Conservation (phyloP, 2,113 vertebrate species). For the Anguilla rostrata region DNA sequence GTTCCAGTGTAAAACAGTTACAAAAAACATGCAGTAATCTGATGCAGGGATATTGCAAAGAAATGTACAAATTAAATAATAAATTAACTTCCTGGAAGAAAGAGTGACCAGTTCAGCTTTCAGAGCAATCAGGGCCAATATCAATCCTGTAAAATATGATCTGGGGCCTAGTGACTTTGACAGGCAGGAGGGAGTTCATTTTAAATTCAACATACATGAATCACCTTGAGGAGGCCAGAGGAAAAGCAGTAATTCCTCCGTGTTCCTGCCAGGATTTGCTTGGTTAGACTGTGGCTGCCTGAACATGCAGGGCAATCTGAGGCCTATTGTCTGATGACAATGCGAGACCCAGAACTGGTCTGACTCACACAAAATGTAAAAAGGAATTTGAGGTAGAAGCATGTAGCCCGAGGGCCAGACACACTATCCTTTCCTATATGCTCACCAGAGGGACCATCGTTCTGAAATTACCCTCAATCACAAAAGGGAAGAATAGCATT, state of each 20-base stretch:
- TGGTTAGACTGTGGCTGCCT: not conserved
- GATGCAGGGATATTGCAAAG: not conserved
- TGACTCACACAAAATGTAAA: constrained; percentile 18
- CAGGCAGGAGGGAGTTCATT: constrained; percentile 24
- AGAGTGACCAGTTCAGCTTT: not conserved
- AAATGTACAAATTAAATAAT: not conserved
- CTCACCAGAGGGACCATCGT: constrained; percentile 23
- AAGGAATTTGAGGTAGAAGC: constrained; percentile 34
- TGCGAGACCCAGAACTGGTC: constrained; percentile 20
- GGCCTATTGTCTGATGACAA: constrained; percentile 27
- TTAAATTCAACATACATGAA: constrained; percentile 26
- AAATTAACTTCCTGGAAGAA: not conserved
- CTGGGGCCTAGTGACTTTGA: constrained; percentile 18
- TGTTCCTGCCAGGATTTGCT: not conserved
- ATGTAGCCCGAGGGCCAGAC: constrained; percentile 33
- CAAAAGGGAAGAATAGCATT: constrained; percentile 35
- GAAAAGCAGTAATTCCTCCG: constrained; percentile 6
- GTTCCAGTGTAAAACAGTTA: not conserved
- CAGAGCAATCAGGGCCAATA: not conserved
- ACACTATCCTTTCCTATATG: constrained; percentile 16
- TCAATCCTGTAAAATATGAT: not conserved
- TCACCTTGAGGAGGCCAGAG: constrained; percentile 18
- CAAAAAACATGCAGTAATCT: not conserved
- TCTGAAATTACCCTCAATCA: constrained; percentile 20
- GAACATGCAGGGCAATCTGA: not conserved